phyloP scores from a whole-genome alignment of 1,140 invertebrate genomes.

The Sarcophaga peregrina region DNA sequence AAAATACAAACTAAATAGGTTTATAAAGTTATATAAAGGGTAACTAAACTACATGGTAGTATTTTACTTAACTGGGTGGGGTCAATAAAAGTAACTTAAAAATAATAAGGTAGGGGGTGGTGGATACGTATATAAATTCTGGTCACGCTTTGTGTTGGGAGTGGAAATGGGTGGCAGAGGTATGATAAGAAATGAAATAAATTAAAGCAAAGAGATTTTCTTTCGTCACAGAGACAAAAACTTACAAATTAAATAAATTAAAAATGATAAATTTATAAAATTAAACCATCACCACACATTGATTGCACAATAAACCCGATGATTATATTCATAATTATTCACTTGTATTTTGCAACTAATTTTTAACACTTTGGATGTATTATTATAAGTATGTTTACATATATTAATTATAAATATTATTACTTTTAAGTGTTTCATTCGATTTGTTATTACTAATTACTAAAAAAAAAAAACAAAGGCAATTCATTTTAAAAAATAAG shows the following conservation, averaged over 20 bases:
- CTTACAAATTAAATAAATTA: not conserved
- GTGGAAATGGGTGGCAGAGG: too few species aligned
- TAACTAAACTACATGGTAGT: constrained; percentile 40
- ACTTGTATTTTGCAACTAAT: not conserved
- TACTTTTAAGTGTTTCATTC: not conserved
- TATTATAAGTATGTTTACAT: not conserved
- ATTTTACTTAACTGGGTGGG: not conserved
- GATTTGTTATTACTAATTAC: not conserved
- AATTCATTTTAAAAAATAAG: too few species aligned
- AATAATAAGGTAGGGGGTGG: not conserved
- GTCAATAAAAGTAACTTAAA: not conserved
- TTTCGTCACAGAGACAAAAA: not conserved
- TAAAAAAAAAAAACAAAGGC: not conserved
- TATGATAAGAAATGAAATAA: not conserved
- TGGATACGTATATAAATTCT: too few species aligned
- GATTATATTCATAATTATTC: constrained; percentile 47
- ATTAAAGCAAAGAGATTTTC: constrained; percentile 21
- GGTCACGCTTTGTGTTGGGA: too few species aligned
- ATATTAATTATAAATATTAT: too few species aligned
- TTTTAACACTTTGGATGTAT: not conserved
- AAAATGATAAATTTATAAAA: constrained; percentile 30
- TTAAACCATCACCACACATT: constrained; percentile 63
- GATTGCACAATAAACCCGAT: constrained; percentile 67
- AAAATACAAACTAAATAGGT: not conserved
- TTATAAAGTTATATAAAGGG: not conserved